Evolutionary conservation across 2,797 vertebrate genomes (phyloP).

Genomic region (Potorous gilbertii): DNA sequence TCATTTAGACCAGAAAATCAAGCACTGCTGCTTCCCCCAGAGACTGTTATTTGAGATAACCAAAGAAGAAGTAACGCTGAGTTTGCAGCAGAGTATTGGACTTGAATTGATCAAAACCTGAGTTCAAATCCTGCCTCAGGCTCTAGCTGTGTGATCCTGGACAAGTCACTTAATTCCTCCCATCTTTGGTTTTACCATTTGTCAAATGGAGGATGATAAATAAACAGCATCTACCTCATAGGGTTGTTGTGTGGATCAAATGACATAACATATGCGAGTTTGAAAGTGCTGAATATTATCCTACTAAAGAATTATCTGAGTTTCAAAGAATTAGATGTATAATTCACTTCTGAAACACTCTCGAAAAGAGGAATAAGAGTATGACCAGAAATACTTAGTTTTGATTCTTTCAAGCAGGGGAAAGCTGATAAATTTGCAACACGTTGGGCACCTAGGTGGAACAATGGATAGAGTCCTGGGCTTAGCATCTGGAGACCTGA

Average conservation of each 20-base stretch:
- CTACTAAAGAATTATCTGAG: neutral
- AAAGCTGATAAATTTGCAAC: too few relatives aligned
- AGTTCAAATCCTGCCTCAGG: neutral
- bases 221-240: too few relatives aligned
- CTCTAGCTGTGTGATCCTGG: too few relatives aligned
- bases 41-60: neutral
- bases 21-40: conserved; percentile 12
- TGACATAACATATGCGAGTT: too few relatives aligned
- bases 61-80: neutral
- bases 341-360: neutral
- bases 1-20: conserved; percentile 22
- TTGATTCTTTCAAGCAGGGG: too few relatives aligned
- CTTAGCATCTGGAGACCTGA: too few relatives aligned
- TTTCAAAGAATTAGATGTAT: neutral
- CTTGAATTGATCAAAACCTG: too few relatives aligned
- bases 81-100: neutral
- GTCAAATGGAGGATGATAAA: neutral
- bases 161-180: neutral
- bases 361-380: neutral
- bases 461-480: too few relatives aligned
- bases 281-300: too few relatives aligned
- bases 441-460: too few relatives aligned
- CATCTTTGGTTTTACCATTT: neutral
- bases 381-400: too few relatives aligned
- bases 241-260: too few relatives aligned